These are phyloP conservation scores for Argentina silus DNA, from an alignment of 2,797 vertebrate genomes.

Conservation along the genomic window DNA sequence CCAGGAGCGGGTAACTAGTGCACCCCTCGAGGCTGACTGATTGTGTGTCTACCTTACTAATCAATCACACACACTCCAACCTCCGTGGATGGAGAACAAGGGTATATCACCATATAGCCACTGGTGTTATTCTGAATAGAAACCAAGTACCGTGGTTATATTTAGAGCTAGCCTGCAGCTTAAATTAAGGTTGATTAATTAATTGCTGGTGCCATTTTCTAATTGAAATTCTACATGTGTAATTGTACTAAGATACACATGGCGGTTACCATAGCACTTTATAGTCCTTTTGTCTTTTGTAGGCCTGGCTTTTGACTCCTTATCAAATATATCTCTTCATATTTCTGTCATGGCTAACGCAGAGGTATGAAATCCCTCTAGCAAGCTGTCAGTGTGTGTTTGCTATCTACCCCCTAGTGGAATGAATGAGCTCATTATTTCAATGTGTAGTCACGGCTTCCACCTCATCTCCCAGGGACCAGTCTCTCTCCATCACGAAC, in stretches of 20 bases:
- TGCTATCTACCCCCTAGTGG: slow-evolving; percentile 26
- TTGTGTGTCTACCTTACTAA: slow-evolving; percentile 46
- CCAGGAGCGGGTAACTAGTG: slow-evolving; percentile 38
- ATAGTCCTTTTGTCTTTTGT: not conserved
- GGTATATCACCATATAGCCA: not conserved
- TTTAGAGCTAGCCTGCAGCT: no score
- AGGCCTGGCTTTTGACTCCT: not conserved
- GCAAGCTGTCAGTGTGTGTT: slow-evolving; percentile 8
- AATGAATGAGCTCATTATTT: slow-evolving; percentile 47
- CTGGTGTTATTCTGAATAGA: not conserved
- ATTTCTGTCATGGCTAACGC: slow-evolving; percentile 7
- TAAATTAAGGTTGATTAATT: no score
- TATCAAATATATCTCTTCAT: not conserved
- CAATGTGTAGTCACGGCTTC: slow-evolving; percentile 74
- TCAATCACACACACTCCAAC: slow-evolving; percentile 63
- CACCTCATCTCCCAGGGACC: slow-evolving; percentile 56
- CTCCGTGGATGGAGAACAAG: not conserved
- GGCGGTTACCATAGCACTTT: not conserved
- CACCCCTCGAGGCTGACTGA: slow-evolving; percentile 43
- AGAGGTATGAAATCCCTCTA: slow-evolving; percentile 5
- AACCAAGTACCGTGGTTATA: no score
- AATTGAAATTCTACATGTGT: no score
- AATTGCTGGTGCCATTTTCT: no score
- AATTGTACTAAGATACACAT: no score
- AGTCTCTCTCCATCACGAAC: slow-evolving; percentile 57